Conservation (phyloP, 2,888 invertebrate species). For the Leucophenga maculata region DNA sequence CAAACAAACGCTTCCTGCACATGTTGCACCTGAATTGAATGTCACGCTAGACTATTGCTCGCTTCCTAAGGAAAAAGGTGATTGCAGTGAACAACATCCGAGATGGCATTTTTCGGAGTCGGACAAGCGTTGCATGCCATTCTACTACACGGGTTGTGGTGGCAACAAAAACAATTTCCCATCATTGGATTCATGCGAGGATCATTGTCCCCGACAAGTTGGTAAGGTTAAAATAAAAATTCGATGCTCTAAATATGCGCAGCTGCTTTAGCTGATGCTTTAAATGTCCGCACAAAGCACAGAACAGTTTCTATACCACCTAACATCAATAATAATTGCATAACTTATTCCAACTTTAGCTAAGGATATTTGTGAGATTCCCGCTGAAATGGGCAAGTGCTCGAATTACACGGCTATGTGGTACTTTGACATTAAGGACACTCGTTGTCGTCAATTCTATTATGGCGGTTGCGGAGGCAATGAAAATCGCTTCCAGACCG, state of each 20-base stretch:
- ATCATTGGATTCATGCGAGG: slow-evolving; percentile 81
- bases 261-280: slow-evolving; percentile 41
- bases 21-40: background rate
- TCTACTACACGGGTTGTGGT: slow-evolving; percentile 93
- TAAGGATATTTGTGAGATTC: slow-evolving; percentile 82
- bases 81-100: slow-evolving; percentile 82
- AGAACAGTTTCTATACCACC: background rate
- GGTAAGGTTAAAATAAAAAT: slow-evolving; percentile 76
- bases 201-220: slow-evolving; percentile 83
- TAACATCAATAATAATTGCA: slow-evolving; percentile 6
- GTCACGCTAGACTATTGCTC: slow-evolving; percentile 79
- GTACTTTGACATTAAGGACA: slow-evolving; percentile 86
- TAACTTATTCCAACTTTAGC: slow-evolving; percentile 69
- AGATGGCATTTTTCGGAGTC: slow-evolving; percentile 89
- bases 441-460: slow-evolving; percentile 85
- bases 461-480: slow-evolving; percentile 96
- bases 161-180: slow-evolving; percentile 91
- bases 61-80: slow-evolving; percentile 82
- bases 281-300: slow-evolving; percentile 45
- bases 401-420: slow-evolving; percentile 82
- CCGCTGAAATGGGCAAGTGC: slow-evolving; percentile 85
- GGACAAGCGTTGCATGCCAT: slow-evolving; percentile 90
- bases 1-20: background rate
- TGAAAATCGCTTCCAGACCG: slow-evolving; percentile 84
- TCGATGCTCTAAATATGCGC: slow-evolving; percentile 42